Evolutionary conservation across 2,888 invertebrate genomes (phyloP), one percentile per base, ranked within the genome.

Genomic region (Esperia sulphurella): DNA sequence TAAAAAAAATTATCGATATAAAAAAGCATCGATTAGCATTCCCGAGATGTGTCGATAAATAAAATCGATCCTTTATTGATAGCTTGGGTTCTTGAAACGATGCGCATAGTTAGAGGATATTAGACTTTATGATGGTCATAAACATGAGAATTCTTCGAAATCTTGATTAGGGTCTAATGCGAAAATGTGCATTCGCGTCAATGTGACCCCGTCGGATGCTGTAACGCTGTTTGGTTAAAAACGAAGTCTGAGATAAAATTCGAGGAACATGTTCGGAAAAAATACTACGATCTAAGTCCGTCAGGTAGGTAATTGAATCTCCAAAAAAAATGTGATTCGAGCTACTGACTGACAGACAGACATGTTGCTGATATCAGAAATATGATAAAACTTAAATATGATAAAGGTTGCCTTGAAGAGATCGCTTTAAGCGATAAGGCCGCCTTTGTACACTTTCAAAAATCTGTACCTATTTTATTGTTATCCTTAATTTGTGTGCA

Each of bases 1-100:
- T 44, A 43, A 41, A 43, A n/a, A n/a, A n/a, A n/a, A n/a, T n/a
- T 29, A 38, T 47, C 42, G 21, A 12, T n/a, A 42, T 43, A 41
- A 43, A 46, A 41, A 42, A 49, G 33, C 35, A 41, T 48, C 46
- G 43, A 54, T 52, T 50, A 43, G 39, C 50, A 43, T 54, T 54
- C 45, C 48, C 45, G 41, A 54, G 55, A 60, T 63, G 45, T 30
- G 41, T 38, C 56, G 65, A 70, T 69, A 63, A 67, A 63, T 57
- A 33, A 33, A 33, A 58, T 54, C 51, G 58, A 60, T 57, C 37
- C 41, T 57, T 63, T 68, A 70, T 69, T 62, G 63, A 65, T 64
- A 60, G 58, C 61, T 61, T 60, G 46, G 59, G 58, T 65, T 58
- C 28, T 63, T 44, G 49, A 48, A 58, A 63, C 60, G 58, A 43